A percentile compares a stretch with the other conserved stretches of the same genome.
phyloP scores from a whole-genome alignment of 2,888 invertebrate genomes.

The Aspidiotus rigidus region DNA sequence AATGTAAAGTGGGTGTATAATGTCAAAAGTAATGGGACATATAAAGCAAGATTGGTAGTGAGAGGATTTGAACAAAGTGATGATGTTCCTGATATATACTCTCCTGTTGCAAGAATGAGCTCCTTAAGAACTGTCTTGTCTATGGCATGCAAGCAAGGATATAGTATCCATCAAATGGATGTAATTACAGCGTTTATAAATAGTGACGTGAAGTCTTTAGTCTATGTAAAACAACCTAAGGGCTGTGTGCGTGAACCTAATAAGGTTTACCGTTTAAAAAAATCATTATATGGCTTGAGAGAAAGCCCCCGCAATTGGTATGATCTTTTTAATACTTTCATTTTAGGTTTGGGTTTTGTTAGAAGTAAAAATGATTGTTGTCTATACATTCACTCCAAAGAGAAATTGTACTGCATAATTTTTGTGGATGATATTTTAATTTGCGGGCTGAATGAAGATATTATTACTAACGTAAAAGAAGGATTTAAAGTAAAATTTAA shows the following conservation, averaged over 20 bases:
- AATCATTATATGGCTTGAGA: slow-evolving; percentile 38
- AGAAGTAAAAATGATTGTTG: slow-evolving; percentile 10
- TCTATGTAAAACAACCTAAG: slow-evolving; percentile 35
- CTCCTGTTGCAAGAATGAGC: not conserved
- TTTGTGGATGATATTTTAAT: slow-evolving; percentile 32
- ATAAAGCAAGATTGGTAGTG: slow-evolving; percentile 34
- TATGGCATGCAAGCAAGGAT: slow-evolving; percentile 34
- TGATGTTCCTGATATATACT: slow-evolving; percentile 1
- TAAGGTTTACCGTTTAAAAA: slow-evolving; percentile 36
- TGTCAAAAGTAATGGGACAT: slow-evolving; percentile 4
- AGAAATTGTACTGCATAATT: too few species aligned
- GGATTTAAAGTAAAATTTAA: slow-evolving; percentile 3
- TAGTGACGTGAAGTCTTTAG: slow-evolving; percentile 15
- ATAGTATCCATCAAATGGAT: slow-evolving; percentile 37
- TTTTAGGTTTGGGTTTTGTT: slow-evolving; percentile 34
- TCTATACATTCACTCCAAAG: not conserved
- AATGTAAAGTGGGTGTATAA: slow-evolving; percentile 20
- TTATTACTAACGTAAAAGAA: slow-evolving; percentile 1
- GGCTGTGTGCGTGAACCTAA: slow-evolving; percentile 34
- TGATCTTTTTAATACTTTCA: slow-evolving; percentile 37
- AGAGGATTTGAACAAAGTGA: slow-evolving; percentile 23
- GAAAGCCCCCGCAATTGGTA: slow-evolving; percentile 38
- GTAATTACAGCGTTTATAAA: slow-evolving; percentile 36
- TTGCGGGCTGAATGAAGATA: slow-evolving; percentile 18
- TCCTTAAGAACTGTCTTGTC: slow-evolving; percentile 20